Percentiles rank a stretch among this genome's conserved stretches.
These are phyloP conservation scores for Chitala chitala DNA, from an alignment of 2,113 vertebrate species.

Conservation along the genomic window DNA sequence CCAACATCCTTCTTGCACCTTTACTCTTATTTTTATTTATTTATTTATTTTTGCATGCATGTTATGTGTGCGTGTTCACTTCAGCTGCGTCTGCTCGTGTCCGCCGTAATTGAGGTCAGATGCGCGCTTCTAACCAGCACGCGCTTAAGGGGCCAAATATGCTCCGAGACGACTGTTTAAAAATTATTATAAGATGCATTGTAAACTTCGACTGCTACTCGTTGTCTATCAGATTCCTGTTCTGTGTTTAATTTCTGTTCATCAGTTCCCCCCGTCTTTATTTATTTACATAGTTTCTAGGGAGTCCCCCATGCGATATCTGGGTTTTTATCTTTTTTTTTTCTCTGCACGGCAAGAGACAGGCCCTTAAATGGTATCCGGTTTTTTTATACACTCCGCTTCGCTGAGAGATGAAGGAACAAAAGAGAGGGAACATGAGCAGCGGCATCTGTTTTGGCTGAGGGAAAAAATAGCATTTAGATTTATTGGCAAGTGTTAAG, in stretches of 20 bases:
- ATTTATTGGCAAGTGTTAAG: slow-evolving; percentile 62
- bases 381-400: slow-evolving; percentile 17
- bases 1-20: slow-evolving; percentile 16
- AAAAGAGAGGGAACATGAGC: slow-evolving; percentile 45
- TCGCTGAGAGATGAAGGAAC: slow-evolving; percentile 20
- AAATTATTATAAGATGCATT: slow-evolving; percentile 15
- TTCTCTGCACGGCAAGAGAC: slow-evolving; percentile 17
- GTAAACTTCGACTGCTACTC: slow-evolving; percentile 14
- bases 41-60: not conserved
- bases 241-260: slow-evolving; percentile 17
- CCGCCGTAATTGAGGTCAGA: slow-evolving; percentile 17
- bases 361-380: slow-evolving; percentile 22
- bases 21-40: not conserved
- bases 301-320: slow-evolving; percentile 7
- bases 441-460: slow-evolving; percentile 59
- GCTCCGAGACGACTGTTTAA: slow-evolving; percentile 16
- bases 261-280: slow-evolving; percentile 8
- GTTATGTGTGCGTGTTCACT: slow-evolving; percentile 18
- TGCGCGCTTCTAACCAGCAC: slow-evolving; percentile 5
- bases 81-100: not conserved
- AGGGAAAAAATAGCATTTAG: slow-evolving; percentile 49
- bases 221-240: slow-evolving; percentile 13
- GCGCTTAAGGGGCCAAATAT: not conserved
- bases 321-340: slow-evolving; percentile 10
- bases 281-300: slow-evolving; percentile 21